phyloP scores from a whole-genome alignment of 1,140 invertebrate species.

The Araneus ventricosus region DNA sequence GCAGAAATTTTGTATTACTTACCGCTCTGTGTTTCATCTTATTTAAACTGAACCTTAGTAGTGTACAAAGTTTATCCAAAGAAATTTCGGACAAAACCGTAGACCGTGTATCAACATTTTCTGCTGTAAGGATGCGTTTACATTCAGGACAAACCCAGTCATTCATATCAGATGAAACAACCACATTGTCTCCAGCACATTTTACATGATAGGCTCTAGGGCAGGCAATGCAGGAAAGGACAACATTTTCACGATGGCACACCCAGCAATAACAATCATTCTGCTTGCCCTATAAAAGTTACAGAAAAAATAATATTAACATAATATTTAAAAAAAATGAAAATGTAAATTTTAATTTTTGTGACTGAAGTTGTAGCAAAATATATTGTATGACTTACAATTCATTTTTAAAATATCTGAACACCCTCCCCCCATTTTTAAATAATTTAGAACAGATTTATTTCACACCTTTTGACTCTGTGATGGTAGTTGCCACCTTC shows the following conservation, averaged over 20 bases:
- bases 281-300: slow-evolving; percentile 78
- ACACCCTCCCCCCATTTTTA: too few species aligned
- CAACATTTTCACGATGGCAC: slow-evolving; percentile 85
- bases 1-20: slow-evolving; percentile 78
- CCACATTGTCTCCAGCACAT: slow-evolving; percentile 82
- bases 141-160: slow-evolving; percentile 94
- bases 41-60: slow-evolving; percentile 87
- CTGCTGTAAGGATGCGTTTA: slow-evolving; percentile 87
- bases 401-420: too few species aligned
- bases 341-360: not conserved
- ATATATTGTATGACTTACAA: too few species aligned
- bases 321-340: not conserved
- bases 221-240: slow-evolving; percentile 87
- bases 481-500: too few species aligned
- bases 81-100: slow-evolving; percentile 87
- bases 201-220: slow-evolving; percentile 91
- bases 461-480: too few species aligned
- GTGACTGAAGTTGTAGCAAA: too few species aligned
- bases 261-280: slow-evolving; percentile 93
- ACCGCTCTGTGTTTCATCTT: slow-evolving; percentile 88
- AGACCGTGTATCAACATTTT: slow-evolving; percentile 87
- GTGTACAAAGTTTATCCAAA: slow-evolving; percentile 86
- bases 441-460: too few species aligned
- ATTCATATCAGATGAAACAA: slow-evolving; percentile 81
- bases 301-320: not conserved